These are phyloP conservation scores for Orestias chungarensis DNA, from an alignment of 2,797 vertebrate species.

Conservation along the genomic window DNA sequence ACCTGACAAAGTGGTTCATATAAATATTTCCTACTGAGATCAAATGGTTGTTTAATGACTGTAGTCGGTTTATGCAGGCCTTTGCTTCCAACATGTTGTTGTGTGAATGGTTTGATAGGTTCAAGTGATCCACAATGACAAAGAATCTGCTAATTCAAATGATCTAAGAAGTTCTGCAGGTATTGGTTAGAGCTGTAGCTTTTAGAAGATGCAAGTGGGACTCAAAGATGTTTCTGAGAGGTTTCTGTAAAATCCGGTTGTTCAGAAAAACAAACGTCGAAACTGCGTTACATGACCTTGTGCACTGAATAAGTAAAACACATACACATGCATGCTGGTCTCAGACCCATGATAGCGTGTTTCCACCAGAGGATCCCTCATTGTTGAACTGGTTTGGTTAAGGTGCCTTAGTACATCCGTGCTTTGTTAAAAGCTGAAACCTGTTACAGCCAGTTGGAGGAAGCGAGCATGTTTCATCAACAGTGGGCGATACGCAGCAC, in stretches of 20 bases:
- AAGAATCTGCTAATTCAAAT: background rate
- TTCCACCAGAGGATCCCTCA: no score
- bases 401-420: no score
- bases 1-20: slow-evolving; percentile 20
- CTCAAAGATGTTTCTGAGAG: background rate
- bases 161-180: background rate
- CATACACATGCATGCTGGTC: no score
- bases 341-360: no score
- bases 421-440: no score
- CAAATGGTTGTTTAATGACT: slow-evolving; percentile 4
- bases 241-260: background rate
- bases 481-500: no score
- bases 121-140: background rate
- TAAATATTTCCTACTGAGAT: slow-evolving; percentile 24
- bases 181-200: background rate
- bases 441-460: no score
- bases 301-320: no score
- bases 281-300: background rate
- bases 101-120: background rate
- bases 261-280: background rate
- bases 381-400: no score
- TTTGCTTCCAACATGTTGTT: background rate
- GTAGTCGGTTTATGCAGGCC: background rate
- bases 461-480: no score
- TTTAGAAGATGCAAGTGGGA: background rate